Conservation (phyloP, 23 tunicate species). For the Halocynthia aurantium region DNA sequence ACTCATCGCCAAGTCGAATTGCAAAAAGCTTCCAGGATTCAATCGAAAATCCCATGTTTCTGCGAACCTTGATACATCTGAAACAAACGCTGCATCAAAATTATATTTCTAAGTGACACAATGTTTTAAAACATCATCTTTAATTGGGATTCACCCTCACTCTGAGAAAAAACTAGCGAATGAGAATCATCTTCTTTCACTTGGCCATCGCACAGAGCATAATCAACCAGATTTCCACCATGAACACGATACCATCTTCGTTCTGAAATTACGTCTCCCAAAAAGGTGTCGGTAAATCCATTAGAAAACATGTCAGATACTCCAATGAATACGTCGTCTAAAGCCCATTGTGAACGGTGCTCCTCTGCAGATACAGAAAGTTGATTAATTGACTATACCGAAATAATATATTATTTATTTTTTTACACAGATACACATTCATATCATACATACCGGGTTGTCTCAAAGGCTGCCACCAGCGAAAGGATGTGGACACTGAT, state of each 20-base stretch:
- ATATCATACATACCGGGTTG: conserved; percentile 23
- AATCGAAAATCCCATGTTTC: conserved; percentile 83
- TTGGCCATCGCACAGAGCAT: not conserved
- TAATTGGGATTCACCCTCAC: too few species aligned
- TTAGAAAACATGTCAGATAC: conserved; percentile 42
- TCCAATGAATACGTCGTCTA: conserved; percentile 82
- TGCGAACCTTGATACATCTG: not conserved
- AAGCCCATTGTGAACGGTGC: conserved; percentile 56
- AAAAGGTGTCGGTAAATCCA: conserved; percentile 55
- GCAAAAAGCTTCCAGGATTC: conserved; percentile 56
- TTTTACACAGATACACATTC: not conserved
- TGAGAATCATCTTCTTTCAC: not conserved
- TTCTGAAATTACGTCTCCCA: conserved; percentile 4
- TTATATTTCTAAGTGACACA: too few species aligned
- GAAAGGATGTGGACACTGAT: conserved; percentile 42
- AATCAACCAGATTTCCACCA: conserved; percentile 27
- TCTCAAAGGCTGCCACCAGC: conserved; percentile 91
- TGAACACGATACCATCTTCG: conserved; percentile 34
- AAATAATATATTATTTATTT: not conserved
- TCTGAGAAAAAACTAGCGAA: too few species aligned
- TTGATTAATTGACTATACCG: not conserved
- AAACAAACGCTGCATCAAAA: too few species aligned
- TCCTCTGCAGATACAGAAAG: conserved; percentile 23
- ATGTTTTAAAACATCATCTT: too few species aligned
- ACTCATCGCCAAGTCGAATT: conserved; percentile 63